These are phyloP conservation scores for Liolophura sinensis DNA, from an alignment of 1,140 invertebrate species.

Conservation along the genomic window DNA sequence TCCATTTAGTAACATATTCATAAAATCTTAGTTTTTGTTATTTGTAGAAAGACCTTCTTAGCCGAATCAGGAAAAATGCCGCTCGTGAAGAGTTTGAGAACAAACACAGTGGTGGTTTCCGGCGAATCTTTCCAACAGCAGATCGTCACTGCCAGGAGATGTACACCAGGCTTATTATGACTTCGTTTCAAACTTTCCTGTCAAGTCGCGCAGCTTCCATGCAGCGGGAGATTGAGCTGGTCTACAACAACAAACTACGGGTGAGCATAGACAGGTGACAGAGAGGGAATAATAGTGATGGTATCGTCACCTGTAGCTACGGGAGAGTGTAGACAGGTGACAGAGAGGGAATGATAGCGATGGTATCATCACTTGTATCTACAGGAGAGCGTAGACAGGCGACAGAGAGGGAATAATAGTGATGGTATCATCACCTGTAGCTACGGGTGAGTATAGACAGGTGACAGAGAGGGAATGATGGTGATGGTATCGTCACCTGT, in stretches of 20 bases:
- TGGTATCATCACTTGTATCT: too few relatives aligned
- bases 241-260: conserved; percentile 52
- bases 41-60: conserved; percentile 50
- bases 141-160: conserved; percentile 47
- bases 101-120: conserved; percentile 52
- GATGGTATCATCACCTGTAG: too few relatives aligned
- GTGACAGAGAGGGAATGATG: too few relatives aligned
- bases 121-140: conserved; percentile 56
- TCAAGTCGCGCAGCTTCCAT: conserved; percentile 39
- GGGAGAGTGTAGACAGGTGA: too few relatives aligned
- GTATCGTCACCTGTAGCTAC: too few relatives aligned
- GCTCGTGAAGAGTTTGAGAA: conserved; percentile 56
- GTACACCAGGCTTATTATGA: conserved; percentile 40
- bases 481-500: too few relatives aligned
- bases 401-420: too few relatives aligned
- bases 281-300: background rate
- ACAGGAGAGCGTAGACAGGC: too few relatives aligned
- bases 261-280: conserved; percentile 20
- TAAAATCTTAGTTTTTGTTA: conserved; percentile 1
- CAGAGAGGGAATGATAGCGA: too few relatives aligned
- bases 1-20: background rate
- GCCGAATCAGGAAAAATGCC: conserved; percentile 42
- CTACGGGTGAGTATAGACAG: too few relatives aligned
- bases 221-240: conserved; percentile 52
- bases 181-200: conserved; percentile 42